Percentiles rank a stretch among this genome's conserved stretches.
Evolutionary conservation across 2,797 vertebrate species (phyloP).

Genomic region (Okamejei kenojei): DNA sequence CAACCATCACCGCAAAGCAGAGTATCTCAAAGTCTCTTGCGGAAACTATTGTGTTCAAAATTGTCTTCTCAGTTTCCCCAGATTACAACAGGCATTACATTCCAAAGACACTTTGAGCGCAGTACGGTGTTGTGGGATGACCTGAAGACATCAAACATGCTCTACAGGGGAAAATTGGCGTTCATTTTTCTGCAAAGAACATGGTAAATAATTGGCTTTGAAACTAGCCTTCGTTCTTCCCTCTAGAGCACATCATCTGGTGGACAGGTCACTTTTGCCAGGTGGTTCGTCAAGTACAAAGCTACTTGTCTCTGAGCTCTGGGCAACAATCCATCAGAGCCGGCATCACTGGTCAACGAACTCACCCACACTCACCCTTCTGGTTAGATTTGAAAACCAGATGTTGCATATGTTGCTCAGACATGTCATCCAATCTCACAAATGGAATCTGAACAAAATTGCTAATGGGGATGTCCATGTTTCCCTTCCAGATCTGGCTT

Average conservation of each 20-base stretch:
- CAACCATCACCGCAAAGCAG: not conserved
- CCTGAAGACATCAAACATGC: not conserved
- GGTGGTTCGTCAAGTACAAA: not conserved
- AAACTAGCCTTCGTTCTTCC: not conserved
- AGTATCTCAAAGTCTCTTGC: not conserved
- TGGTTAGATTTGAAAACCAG: conserved; percentile 1
- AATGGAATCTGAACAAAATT: not conserved
- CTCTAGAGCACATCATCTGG: not conserved
- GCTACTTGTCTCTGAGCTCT: not conserved
- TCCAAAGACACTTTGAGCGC: not conserved
- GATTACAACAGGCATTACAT: not conserved
- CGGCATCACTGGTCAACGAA: not conserved
- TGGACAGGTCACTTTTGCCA: not conserved
- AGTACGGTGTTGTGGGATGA: not conserved
- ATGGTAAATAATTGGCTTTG: not conserved
- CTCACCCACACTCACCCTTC: not conserved
- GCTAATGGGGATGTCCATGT: not conserved
- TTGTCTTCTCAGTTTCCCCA: not conserved
- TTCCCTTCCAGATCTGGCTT: not conserved
- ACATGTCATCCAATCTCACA: not conserved
- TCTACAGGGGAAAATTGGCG: not conserved
- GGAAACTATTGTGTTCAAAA: not conserved
- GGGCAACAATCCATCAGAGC: not conserved
- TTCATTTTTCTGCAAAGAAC: not conserved
- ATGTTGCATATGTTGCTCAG: not conserved